Percentiles rank a stretch among this genome's conserved stretches.
Evolutionary conservation across 1,140 invertebrate genomes (phyloP).

Genomic region (Saccostrea cuccullata): DNA sequence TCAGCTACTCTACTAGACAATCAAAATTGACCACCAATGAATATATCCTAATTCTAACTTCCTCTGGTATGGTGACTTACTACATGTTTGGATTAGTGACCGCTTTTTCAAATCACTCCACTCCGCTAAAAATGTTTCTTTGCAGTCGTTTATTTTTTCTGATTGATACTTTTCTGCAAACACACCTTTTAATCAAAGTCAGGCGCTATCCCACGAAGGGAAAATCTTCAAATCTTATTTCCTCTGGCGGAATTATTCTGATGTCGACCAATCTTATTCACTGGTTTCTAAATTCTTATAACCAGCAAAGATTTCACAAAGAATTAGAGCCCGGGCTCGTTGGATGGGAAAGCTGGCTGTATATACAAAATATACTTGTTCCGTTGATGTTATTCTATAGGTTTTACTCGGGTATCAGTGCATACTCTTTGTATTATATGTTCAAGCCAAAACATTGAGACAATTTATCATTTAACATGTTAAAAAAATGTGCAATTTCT

Average conservation of each 20-base stretch:
- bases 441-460: not conserved
- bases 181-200: not conserved
- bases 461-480: too few relatives aligned
- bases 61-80: not conserved
- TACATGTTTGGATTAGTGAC: not conserved
- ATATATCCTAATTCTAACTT: not conserved
- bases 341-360: not conserved
- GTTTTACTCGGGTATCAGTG: not conserved
- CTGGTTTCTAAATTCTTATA: constrained; percentile 11
- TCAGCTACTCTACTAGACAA: not conserved
- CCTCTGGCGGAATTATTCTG: not conserved
- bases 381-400: not conserved
- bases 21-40: not conserved
- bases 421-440: not conserved
- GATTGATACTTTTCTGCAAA: not conserved
- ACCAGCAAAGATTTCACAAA: not conserved
- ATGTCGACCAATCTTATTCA: not conserved
- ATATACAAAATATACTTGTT: not conserved
- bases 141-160: not conserved
- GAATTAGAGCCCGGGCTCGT: not conserved
- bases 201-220: not conserved
- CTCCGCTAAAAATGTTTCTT: not conserved
- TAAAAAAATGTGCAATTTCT: too few relatives aligned
- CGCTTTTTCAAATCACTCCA: not conserved
- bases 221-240: not conserved